phyloP scores from a whole-genome alignment of 2,888 invertebrate species.

The Dastarcus helophoroides region DNA sequence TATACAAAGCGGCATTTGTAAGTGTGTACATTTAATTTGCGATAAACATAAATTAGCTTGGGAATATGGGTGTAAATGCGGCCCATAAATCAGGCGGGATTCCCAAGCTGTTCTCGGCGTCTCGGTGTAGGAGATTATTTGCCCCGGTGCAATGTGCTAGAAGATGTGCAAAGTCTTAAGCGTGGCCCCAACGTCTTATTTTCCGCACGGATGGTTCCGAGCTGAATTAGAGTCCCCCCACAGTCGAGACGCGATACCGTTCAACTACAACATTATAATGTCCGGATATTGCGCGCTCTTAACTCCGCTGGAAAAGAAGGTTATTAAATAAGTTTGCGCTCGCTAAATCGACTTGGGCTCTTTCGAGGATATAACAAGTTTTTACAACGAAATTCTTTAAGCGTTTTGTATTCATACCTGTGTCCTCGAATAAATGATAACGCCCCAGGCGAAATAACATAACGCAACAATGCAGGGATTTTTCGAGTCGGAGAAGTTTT shows the following conservation, averaged over 20 bases:
- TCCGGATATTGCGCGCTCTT: conserved; percentile 20
- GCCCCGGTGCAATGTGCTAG: conserved; percentile 13
- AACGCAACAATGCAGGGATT: no score
- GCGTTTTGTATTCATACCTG: no score
- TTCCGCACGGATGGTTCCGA: conserved; percentile 17
- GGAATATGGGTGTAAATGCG: conserved; percentile 6
- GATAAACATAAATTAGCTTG: conserved; percentile 10
- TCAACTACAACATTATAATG: neutral
- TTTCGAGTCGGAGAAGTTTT: no score
- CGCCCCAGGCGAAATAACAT: no score
- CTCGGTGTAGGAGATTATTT: conserved; percentile 15
- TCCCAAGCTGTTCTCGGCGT: neutral
- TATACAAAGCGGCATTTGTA: no score
- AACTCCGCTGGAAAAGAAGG: conserved; percentile 18
- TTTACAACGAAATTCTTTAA: no score
- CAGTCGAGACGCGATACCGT: conserved; percentile 4
- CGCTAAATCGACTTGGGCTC: no score
- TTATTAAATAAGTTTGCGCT: conserved; percentile 25
- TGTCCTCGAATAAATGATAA: no score
- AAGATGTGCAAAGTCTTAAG: conserved; percentile 16
- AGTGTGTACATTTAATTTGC: conserved; percentile 5
- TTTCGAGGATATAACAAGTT: no score
- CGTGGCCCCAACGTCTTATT: conserved; percentile 17
- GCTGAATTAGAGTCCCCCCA: conserved; percentile 16
- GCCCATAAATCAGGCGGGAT: conserved; percentile 9